phyloP scores from a whole-genome alignment of 2,113 vertebrate species.

The Mesembrinibis cayennensis region DNA sequence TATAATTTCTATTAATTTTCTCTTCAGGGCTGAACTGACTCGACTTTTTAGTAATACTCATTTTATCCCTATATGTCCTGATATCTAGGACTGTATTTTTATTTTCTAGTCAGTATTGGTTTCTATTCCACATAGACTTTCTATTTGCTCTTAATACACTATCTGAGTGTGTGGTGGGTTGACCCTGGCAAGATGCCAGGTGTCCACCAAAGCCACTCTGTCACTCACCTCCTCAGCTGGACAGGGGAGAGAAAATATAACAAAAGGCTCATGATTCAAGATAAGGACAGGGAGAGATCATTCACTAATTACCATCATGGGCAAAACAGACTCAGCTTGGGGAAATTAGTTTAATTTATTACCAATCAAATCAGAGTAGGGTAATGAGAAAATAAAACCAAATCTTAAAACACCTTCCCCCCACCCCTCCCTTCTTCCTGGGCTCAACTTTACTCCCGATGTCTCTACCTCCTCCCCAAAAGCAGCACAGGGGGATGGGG shows the following conservation, averaged over 20 bases:
- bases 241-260: not conserved
- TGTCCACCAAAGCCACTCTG: not conserved
- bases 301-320: fast-evolving
- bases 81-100: not conserved
- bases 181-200: not conserved
- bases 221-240: not conserved
- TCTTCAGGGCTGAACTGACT: not conserved
- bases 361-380: not conserved
- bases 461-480: not conserved
- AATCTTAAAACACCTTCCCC: not conserved
- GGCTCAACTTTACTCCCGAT: not conserved
- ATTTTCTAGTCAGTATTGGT: not conserved
- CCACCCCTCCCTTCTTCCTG: not conserved
- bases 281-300: not conserved
- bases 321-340: not conserved
- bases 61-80: not conserved
- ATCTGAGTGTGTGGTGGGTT: not conserved
- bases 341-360: not conserved
- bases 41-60: not conserved
- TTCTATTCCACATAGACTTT: not conserved
- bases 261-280: fast-evolving
- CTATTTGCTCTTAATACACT: not conserved
- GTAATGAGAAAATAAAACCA: not conserved
- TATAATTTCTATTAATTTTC: not conserved
- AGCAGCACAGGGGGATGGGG: fast-evolving